Percentiles rank a stretch among this genome's conserved stretches.
phyloP scores from a whole-genome alignment of 2,113 vertebrate genomes.

The Orthonyx spaldingii region DNA sequence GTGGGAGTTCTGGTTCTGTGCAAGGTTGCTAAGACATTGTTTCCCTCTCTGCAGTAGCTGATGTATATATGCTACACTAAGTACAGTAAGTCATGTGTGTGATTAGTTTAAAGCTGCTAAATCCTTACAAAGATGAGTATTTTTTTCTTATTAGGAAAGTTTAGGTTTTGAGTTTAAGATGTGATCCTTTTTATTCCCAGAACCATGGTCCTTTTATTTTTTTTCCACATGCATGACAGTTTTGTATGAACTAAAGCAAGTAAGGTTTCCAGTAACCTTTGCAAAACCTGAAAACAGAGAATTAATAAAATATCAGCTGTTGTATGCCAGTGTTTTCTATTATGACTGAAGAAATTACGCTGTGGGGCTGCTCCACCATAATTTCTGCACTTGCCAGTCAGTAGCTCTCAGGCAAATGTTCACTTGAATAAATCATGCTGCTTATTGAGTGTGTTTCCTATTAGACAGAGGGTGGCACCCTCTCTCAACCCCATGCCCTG shows the following conservation, averaged over 20 bases:
- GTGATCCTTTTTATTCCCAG: neutral
- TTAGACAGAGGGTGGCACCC: neutral
- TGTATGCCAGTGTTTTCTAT: neutral
- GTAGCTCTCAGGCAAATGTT: neutral
- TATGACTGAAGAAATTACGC: neutral
- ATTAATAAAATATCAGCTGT: neutral
- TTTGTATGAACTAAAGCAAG: neutral
- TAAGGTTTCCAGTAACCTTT: neutral
- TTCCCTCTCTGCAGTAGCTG: neutral
- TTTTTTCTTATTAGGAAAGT: neutral
- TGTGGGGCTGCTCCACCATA: neutral
- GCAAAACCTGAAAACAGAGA: neutral
- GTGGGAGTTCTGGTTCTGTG: neutral
- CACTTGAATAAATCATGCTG: neutral
- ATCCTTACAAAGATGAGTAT: neutral
- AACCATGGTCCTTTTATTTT: neutral
- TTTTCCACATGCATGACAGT: neutral
- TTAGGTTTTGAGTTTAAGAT: neutral
- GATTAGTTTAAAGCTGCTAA: neutral
- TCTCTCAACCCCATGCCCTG: accelerated
- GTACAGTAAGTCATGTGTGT: accelerated
- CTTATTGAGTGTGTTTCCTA: neutral
- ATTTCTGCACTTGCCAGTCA: neutral
- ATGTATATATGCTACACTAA: neutral
- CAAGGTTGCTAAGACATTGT: neutral